phyloP scores from a whole-genome alignment of 2,888 invertebrate species.

The Nebria brevicollis region DNA sequence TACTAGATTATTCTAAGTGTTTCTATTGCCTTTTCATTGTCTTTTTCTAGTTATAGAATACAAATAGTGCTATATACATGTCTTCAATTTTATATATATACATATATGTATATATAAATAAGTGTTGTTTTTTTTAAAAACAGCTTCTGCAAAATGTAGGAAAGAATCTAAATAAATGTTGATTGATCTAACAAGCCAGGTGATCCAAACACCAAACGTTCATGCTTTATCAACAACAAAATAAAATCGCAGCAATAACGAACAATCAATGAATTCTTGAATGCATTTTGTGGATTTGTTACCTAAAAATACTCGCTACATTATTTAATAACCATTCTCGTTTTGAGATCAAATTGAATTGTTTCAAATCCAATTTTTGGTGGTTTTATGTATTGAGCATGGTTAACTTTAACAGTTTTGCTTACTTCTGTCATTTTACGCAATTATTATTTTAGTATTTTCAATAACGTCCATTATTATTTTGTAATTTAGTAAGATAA shows the following conservation, averaged over 20 bases:
- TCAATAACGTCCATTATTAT: constrained; percentile 22
- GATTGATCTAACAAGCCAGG: neutral
- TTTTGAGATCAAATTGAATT: neutral
- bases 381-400: constrained; percentile 23
- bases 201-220: constrained; percentile 18
- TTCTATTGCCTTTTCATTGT: constrained; percentile 44
- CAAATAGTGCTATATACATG: constrained; percentile 24
- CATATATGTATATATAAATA: neutral
- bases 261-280: constrained; percentile 28
- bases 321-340: neutral
- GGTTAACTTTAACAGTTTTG: constrained; percentile 12
- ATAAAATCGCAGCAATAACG: constrained; percentile 29
- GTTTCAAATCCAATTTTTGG: constrained; percentile 40
- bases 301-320: neutral
- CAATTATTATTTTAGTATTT: constrained; percentile 10
- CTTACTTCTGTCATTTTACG: constrained; percentile 13
- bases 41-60: constrained; percentile 14
- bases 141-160: constrained; percentile 28
- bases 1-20: constrained; percentile 39
- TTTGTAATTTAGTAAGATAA: constrained; percentile 10
- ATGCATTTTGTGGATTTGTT: constrained; percentile 25
- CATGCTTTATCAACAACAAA: constrained; percentile 25
- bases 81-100: neutral
- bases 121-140: constrained; percentile 18
- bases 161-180: neutral